Conservation (phyloP, 2,797 vertebrate genomes). For the Anguilla marmorata region DNA sequence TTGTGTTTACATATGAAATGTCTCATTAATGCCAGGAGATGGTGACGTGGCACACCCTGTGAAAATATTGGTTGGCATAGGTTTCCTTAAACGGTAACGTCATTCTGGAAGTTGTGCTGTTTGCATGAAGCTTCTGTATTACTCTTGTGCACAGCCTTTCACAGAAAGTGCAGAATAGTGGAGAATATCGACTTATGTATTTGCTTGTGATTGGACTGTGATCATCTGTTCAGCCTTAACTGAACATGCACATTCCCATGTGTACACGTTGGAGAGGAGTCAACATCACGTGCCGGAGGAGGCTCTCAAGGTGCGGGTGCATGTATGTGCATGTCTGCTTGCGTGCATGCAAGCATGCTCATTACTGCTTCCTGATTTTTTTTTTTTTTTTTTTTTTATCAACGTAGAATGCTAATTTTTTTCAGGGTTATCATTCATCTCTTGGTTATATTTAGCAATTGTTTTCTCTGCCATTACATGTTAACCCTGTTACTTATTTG, state of each 20-base stretch:
- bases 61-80: neutral
- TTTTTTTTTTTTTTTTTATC: neutral
- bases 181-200: neutral
- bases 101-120: neutral
- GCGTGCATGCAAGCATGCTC: slow-evolving; percentile 2
- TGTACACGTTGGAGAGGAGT: slow-evolving; percentile 92
- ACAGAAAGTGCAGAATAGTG: neutral
- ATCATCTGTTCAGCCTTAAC: slow-evolving; percentile 66
- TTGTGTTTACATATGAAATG: neutral
- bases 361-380: neutral
- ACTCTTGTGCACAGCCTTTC: neutral
- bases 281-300: slow-evolving; percentile 96
- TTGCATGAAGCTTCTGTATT: neutral
- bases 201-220: neutral
- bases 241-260: slow-evolving; percentile 81
- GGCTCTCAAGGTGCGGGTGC: slow-evolving; percentile 85
- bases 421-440: neutral
- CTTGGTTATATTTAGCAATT: neutral
- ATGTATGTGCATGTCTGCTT: slow-evolving; percentile 45
- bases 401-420: neutral
- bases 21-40: neutral
- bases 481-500: neutral
- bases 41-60: neutral
- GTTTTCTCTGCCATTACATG: neutral
- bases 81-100: neutral